Percentiles rank a stretch among this genome's conserved stretches.
Evolutionary conservation across 2,888 invertebrate species (phyloP).

Genomic region (Eupithecia tripunctaria): DNA sequence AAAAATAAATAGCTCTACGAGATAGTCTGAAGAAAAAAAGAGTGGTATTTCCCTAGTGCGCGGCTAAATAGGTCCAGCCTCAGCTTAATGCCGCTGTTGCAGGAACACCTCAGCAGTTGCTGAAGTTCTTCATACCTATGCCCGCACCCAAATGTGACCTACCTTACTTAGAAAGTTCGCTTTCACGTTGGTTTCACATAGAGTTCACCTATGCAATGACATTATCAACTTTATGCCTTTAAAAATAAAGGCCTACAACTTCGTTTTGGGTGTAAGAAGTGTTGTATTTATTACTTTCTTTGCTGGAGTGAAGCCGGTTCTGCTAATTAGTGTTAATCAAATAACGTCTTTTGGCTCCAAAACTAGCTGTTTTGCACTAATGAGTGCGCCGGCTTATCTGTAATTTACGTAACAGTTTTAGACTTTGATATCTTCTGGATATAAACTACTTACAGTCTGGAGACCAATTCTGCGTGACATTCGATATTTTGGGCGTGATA

Average conservation of each 20-base stretch:
- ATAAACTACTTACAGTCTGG: no score
- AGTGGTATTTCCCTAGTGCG: no score
- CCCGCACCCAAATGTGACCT: slow-evolving; percentile 42
- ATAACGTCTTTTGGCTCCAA: slow-evolving; percentile 71
- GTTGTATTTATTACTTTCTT: slow-evolving; percentile 63
- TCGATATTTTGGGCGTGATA: no score
- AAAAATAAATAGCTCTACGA: no score
- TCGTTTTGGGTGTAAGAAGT: slow-evolving; percentile 17
- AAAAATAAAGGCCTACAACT: slow-evolving; percentile 40
- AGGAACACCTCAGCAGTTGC: not conserved
- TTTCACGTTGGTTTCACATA: slow-evolving; percentile 61
- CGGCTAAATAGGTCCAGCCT: no score
- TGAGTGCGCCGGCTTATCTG: slow-evolving; percentile 41
- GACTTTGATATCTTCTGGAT: not conserved
- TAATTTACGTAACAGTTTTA: slow-evolving; percentile 15
- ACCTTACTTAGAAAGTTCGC: slow-evolving; percentile 62
- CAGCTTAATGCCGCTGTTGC: not conserved
- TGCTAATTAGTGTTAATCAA: slow-evolving; percentile 83
- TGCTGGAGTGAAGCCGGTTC: slow-evolving; percentile 71
- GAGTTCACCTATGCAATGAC: not conserved
- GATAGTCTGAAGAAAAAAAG: no score
- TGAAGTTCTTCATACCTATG: not conserved
- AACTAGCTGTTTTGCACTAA: slow-evolving; percentile 64
- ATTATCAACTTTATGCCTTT: slow-evolving; percentile 46
- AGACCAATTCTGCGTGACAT: no score